phyloP scores from a whole-genome alignment of 23 tunicate species.

The Clavelina lepadiformis region DNA sequence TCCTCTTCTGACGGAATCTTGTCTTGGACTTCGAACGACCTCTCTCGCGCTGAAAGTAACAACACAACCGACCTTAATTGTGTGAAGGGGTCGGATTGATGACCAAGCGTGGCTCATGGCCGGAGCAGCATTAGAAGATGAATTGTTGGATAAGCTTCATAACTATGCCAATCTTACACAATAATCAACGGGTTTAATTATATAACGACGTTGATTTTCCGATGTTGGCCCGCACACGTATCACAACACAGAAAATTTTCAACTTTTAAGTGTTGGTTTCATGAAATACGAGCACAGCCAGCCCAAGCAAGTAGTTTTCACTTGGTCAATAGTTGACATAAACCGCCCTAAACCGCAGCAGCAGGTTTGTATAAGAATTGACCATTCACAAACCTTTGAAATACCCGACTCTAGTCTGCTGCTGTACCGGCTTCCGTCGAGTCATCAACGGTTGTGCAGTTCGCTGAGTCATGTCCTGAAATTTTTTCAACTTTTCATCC shows the following conservation, averaged over 20 bases:
- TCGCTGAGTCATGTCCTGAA: conserved; percentile 52
- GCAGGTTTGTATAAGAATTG: neutral
- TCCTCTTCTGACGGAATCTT: conserved; percentile 35
- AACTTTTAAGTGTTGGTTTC: too few relatives aligned
- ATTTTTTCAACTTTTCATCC: conserved; percentile 46
- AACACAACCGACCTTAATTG: neutral
- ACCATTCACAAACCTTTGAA: conserved; percentile 39
- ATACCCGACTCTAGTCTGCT: conserved; percentile 43
- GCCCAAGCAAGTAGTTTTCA: neutral
- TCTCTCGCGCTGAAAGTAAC: conserved; percentile 44
- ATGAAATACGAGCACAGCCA: too few relatives aligned
- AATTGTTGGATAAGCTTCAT: neutral
- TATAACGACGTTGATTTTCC: too few relatives aligned
- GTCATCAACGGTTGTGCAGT: conserved; percentile 3
- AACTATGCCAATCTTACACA: too few relatives aligned
- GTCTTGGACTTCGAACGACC: conserved; percentile 21
- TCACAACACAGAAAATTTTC: too few relatives aligned
- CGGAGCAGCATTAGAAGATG: neutral
- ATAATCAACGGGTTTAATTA: too few relatives aligned
- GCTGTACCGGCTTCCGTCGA: conserved; percentile 5
- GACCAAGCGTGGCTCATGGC: neutral
- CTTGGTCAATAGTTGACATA: neutral
- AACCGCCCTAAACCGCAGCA: neutral
- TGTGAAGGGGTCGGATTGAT: fast-evolving
- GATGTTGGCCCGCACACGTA: too few relatives aligned